A percentile compares a stretch with the other conserved stretches of the same genome.
phyloP scores from a whole-genome alignment of 1,140 invertebrate species.

The Melitaea cinxia region DNA sequence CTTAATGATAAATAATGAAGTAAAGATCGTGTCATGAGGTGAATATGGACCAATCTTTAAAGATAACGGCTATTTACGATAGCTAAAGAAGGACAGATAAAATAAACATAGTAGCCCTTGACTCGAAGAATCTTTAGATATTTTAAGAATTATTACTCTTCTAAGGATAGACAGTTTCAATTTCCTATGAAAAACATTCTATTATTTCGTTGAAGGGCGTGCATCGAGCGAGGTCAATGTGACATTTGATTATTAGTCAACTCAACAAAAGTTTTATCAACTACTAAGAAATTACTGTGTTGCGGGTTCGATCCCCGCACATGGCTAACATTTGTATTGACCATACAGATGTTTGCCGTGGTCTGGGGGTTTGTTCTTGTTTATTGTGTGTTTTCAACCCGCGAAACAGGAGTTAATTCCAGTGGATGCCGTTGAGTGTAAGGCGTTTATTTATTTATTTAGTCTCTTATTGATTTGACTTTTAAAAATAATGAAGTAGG shows the following conservation, averaged over 20 bases:
- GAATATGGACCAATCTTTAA: slow-evolving; percentile 21
- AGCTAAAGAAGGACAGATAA: slow-evolving; percentile 32
- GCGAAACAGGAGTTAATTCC: too few species aligned
- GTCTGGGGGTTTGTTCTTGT: too few species aligned
- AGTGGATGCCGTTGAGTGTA: too few species aligned
- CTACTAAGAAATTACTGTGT: too few species aligned
- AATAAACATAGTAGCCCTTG: slow-evolving; percentile 23
- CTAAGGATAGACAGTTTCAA: slow-evolving; percentile 1
- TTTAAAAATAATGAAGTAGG: background rate
- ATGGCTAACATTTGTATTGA: too few species aligned
- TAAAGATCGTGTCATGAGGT: slow-evolving; percentile 28
- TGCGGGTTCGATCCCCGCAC: too few species aligned
- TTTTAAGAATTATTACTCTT: slow-evolving; percentile 5
- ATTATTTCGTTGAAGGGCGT: slow-evolving; percentile 37
- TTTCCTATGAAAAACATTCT: slow-evolving; percentile 21
- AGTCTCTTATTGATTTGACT: background rate
- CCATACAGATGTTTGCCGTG: too few species aligned
- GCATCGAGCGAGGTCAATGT: slow-evolving; percentile 19
- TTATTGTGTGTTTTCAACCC: too few species aligned
- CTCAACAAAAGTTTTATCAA: slow-evolving; percentile 5
- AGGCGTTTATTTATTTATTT: background rate
- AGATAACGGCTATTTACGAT: slow-evolving; percentile 32
- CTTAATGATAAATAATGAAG: slow-evolving; percentile 10
- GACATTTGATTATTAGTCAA: slow-evolving; percentile 21
- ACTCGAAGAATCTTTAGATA: background rate